These are phyloP conservation scores for Ricordea florida DNA, from an alignment of 92 coral and sea anemone genomes.

Conservation along the genomic window DNA sequence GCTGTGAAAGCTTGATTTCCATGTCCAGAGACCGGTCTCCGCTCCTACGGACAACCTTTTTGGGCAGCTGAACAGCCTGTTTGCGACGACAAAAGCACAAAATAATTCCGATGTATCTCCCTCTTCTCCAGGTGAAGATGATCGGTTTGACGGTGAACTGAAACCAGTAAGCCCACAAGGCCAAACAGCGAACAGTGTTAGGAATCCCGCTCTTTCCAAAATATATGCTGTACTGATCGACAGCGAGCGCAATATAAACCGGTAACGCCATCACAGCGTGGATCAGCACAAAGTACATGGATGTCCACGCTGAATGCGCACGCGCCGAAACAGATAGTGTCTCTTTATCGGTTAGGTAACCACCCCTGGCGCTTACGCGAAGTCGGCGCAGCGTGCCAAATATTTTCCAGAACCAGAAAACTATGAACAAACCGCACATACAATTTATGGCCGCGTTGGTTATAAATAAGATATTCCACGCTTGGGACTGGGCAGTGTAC, in stretches of 20 bases:
- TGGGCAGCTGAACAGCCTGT: too few species aligned
- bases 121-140: background rate
- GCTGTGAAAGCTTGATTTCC: too few species aligned
- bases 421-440: background rate
- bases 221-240: background rate
- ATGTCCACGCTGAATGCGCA: constrained; percentile 11
- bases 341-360: constrained; percentile 16
- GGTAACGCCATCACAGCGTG: background rate
- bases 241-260: background rate
- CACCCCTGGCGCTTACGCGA: constrained; percentile 6
- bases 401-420: constrained; percentile 24
- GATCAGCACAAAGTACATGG: background rate
- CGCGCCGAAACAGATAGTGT: constrained; percentile 2
- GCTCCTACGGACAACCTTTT: too few species aligned
- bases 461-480: background rate
- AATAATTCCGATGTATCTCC: background rate
- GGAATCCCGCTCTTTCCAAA: background rate
- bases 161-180: constrained; percentile 17
- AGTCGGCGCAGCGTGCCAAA: background rate
- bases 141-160: constrained; percentile 14
- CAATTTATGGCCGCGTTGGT: background rate
- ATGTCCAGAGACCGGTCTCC: too few species aligned
- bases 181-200: background rate
- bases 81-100: background rate
- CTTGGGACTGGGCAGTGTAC: background rate